Conservation (phyloP, 2,113 vertebrate genomes). For the Ia io region DNA sequence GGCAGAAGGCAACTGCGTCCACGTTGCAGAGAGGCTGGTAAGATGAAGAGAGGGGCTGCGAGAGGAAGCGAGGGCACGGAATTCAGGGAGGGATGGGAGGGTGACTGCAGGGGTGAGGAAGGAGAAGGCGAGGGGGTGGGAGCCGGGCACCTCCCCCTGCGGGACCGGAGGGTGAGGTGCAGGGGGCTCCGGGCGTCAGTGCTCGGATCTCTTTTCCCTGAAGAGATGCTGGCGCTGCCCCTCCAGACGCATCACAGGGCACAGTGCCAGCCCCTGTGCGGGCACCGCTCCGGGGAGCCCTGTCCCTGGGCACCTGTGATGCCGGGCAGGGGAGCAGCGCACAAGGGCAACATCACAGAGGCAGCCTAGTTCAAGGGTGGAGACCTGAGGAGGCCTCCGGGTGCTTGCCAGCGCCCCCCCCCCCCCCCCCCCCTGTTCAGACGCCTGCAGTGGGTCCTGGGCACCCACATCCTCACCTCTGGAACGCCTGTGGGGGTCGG, state of each 20-base stretch:
- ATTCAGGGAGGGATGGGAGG: neutral
- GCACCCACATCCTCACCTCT: neutral
- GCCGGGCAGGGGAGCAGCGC: neutral
- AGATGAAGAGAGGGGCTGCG: neutral
- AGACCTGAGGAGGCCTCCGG: neutral
- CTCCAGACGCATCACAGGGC: neutral
- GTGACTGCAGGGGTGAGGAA: neutral
- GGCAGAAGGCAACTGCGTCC: neutral
- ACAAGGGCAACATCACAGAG: conserved; percentile 45
- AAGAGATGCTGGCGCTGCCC: neutral
- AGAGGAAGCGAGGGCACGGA: neutral
- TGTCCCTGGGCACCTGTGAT: neutral
- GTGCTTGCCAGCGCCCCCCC: neutral
- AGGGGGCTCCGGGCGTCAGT: neutral
- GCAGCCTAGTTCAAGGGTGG: neutral
- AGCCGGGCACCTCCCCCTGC: neutral
- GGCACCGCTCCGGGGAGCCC: neutral
- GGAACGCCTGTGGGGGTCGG: neutral
- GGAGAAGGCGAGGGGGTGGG: neutral
- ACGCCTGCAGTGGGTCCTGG: too few relatives aligned
- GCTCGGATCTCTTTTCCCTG: neutral
- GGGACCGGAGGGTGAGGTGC: neutral
- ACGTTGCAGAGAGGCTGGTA: neutral
- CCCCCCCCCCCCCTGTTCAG: neutral
- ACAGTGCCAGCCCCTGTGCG: neutral